phyloP scores from a whole-genome alignment of 2,113 vertebrate genomes.

The Macquaria ambigua region DNA sequence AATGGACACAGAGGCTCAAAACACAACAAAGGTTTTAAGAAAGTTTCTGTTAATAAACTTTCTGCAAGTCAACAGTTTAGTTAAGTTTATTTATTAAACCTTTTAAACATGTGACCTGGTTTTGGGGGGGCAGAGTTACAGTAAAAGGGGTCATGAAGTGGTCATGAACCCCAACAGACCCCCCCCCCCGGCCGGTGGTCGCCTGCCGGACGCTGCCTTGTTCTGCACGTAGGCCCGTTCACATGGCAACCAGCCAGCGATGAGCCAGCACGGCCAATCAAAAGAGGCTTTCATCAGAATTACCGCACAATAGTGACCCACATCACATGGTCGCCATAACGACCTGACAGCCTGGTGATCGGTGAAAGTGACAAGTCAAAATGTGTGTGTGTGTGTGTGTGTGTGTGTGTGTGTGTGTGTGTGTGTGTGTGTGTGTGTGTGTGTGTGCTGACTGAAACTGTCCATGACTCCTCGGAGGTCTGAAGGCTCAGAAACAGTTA shows the following conservation, averaged over 20 bases:
- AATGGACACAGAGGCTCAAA: neutral
- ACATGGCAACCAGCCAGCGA: conserved; percentile 35
- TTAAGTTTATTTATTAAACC: too few relatives aligned
- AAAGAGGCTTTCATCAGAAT: conserved; percentile 52
- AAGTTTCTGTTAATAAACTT: too few relatives aligned
- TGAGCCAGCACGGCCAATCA: conserved; percentile 27
- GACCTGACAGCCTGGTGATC: neutral
- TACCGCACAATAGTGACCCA: conserved; percentile 56
- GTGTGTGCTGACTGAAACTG: neutral
- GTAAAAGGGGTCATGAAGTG: neutral
- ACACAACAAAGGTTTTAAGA: too few relatives aligned
- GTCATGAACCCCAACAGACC: neutral
- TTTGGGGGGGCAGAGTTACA: neutral
- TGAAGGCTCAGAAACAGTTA: neutral
- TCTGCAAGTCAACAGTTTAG: too few relatives aligned
- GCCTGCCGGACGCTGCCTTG: neutral
- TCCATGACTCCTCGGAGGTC: neutral
- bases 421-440: neutral
- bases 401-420: neutral
- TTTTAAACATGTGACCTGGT: too few relatives aligned
- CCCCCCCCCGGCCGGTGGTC: neutral
- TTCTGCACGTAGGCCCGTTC: conserved; percentile 74
- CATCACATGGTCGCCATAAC: conserved; percentile 35
- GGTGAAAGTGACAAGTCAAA: neutral
- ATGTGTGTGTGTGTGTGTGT: neutral